A percentile compares a stretch with the other conserved stretches of the same genome.
Evolutionary conservation across 2,888 invertebrate species (phyloP).

Genomic region (Chloromyia formosa): DNA sequence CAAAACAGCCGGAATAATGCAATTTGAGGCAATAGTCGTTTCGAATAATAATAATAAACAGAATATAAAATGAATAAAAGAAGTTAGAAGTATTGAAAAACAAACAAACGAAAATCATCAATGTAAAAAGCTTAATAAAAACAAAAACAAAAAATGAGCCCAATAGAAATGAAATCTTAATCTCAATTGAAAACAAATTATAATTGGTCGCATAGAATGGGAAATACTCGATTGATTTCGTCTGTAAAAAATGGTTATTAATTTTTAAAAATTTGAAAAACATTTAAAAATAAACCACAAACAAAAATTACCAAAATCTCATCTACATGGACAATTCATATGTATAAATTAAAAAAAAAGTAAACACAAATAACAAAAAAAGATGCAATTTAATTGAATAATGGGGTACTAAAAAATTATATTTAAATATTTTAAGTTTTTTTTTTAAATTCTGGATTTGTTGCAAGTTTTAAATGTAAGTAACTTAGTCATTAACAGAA

Average conservation of each 20-base stretch:
- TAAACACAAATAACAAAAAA: slow-evolving; percentile 20
- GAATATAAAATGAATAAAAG: background rate
- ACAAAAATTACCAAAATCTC: slow-evolving; percentile 36
- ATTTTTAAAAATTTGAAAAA: slow-evolving; percentile 25
- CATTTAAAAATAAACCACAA: slow-evolving; percentile 19
- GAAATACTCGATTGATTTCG: slow-evolving; percentile 39
- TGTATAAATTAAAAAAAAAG: slow-evolving; percentile 6
- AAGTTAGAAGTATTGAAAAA: slow-evolving; percentile 8
- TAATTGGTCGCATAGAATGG: slow-evolving; percentile 25
- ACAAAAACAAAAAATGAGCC: slow-evolving; percentile 16
- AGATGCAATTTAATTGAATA: slow-evolving; percentile 24
- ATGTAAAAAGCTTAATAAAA: slow-evolving; percentile 19
- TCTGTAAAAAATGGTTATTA: slow-evolving; percentile 28
- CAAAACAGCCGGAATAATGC: background rate
- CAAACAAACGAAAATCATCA: background rate
- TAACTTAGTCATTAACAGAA: slow-evolving; percentile 23
- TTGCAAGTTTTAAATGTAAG: slow-evolving; percentile 25
- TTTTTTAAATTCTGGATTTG: slow-evolving; percentile 1
- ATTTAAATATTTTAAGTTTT: background rate
- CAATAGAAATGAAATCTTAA: slow-evolving; percentile 13
- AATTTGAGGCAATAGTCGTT: slow-evolving; percentile 21
- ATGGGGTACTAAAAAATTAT: too few species aligned
- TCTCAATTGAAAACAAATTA: slow-evolving; percentile 19
- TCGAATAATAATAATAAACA: background rate
- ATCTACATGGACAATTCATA: slow-evolving; percentile 39